Evolutionary conservation across 2,888 invertebrate species (phyloP), one percentile per base, ranked within the genome.

Genomic region (Ferdinandea cuprea): DNA sequence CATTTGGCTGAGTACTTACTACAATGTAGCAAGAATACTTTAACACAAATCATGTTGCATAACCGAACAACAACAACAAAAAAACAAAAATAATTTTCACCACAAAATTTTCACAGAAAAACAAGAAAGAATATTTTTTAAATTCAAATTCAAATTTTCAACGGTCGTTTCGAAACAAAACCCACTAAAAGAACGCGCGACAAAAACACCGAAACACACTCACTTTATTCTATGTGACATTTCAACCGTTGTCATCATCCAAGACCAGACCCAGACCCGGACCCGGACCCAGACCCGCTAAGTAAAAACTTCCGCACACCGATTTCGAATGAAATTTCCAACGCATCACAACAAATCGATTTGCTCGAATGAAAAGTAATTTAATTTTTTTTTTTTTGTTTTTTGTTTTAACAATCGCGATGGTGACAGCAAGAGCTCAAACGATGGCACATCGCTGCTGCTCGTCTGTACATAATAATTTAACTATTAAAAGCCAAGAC

Each of bases 131-230:
- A 37, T 19, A 30, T 28, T 66, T 71, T 83, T 78, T 42, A 48
- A 83, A 83, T 83, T 83, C 66, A 68, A 83, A 78, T 83, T 83
- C 72, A 73, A 83, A 83, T 63, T 56, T 68, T 35, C 63, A 83
- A 83, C 83, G 78, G 73, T 21, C 72, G 77, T 46, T 73, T 72
- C 44, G 52, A 44, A 54, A 63, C 52, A 37, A 35, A 42, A 50
- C 42, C 21, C 35, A 5, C 17, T 30, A 46, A 71, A 15, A 52
- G 13, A 42, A 44, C 40, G 11, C 28, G 44, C 37, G 65, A 74
- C 52, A 52, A 61, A 52, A 35, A 48, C 48, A 35, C 17, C 25
- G 11, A 37, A 13, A 59, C 63, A 69, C n/a, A 40, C 19, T 28
- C 46, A 58, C 17, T 21, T 4, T 7, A 21, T 15, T 37, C 8